These are phyloP conservation scores for Rachycentron canadum DNA, from an alignment of 2,797 vertebrate species.

Conservation along the genomic window DNA sequence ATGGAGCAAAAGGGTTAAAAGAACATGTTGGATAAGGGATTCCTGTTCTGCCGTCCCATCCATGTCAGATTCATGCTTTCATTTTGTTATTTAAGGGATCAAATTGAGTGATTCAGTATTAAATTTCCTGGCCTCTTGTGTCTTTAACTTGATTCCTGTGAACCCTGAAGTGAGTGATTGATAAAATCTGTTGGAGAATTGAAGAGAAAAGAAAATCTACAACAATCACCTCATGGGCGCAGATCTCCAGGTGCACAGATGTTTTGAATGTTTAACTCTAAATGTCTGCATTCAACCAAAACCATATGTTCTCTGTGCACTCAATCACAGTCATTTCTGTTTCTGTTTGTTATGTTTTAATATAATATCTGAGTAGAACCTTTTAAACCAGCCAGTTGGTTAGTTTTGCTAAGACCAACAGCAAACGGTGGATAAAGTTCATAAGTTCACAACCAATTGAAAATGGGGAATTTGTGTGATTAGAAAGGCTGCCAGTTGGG, in stretches of 20 bases:
- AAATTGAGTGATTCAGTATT: no score
- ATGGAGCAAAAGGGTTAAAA: no score
- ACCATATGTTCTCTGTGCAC: constrained; percentile 29
- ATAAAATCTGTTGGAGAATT: no score
- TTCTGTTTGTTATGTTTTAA: constrained; percentile 20
- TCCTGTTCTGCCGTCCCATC: no score
- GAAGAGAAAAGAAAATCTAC: no score
- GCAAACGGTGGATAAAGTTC: constrained; percentile 20
- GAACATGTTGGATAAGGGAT: no score
- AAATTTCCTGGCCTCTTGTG: no score
- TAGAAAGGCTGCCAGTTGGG: constrained; percentile 23
- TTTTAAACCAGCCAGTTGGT: not conserved
- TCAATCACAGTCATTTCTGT: constrained; percentile 5
- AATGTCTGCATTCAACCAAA: constrained; percentile 30
- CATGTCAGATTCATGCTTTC: no score
- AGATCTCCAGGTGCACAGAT: not conserved
- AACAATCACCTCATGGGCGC: constrained; percentile 11
- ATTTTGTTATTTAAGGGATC: no score
- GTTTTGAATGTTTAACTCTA: not conserved
- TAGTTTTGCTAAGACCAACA: constrained; percentile 23
- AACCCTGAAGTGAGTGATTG: no score
- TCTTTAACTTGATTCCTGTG: no score
- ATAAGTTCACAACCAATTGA: constrained; percentile 41
- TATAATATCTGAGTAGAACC: constrained; percentile 13
- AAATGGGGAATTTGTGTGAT: constrained; percentile 28